Evolutionary conservation across 1,140 invertebrate species (phyloP), one percentile per base, ranked within the genome.

Genomic region (Nasonia giraulti): DNA sequence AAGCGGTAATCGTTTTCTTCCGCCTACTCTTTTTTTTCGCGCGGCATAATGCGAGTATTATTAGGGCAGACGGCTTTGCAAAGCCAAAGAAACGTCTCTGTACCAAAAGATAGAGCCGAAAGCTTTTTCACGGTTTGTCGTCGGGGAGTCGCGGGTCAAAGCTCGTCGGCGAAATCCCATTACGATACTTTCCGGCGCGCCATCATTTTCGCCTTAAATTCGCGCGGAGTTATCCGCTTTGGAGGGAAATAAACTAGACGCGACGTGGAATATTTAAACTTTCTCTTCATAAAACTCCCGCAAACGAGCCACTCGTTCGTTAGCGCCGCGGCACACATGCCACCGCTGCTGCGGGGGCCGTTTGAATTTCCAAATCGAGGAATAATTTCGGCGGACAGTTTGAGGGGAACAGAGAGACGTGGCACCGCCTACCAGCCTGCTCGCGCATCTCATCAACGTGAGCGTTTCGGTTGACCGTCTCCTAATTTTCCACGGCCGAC

Each of bases 381-480:
- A 75, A 75, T 75, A 75, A 75, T 75, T 75, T 44, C 12, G 17
- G 31, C 73, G 73, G 73, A 11, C 37, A 75, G 37, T 75, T 77
- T 55, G 40, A 12, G 20, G 17, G 75, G 11, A 2, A 11, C 5
- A 37, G 33, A 37, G 33, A 5, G 33, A 37, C 2, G 5, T 4
- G 33, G 3, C 33, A n/a, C 73, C 47, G 20, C 44, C 75, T 27
- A 77, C 3, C 23, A 0, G 3, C 17, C 44, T 40, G 1, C 23
- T 14, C 44, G 12, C 75, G 75, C 75, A 55, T 77, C 75, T 77
- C 75, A 77, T 77, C 44, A 77, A 44, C n/a, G 75, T 47, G 8
- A n/a, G 40, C 74, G 17, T 27, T 77, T 76, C 74, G 12, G 40
- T 77, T 77, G 75, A 77, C 75, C 75, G 40, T 77, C 73, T 75